Conservation (phyloP, 2,888 invertebrate species). For the Dicyrtomina minuta region DNA sequence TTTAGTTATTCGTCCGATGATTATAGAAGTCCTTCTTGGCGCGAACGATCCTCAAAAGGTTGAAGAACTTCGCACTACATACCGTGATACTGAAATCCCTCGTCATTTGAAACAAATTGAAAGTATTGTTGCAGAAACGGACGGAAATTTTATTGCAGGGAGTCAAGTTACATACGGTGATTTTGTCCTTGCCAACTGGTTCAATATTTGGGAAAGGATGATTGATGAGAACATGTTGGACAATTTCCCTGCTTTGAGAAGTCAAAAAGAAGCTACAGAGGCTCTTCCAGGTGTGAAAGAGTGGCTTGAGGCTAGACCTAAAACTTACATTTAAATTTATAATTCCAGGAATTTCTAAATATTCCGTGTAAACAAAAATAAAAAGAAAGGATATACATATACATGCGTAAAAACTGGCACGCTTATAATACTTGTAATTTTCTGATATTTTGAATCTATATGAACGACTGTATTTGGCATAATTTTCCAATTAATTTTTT, state of each 20-base stretch:
- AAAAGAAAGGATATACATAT: neutral
- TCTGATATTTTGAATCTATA: no score
- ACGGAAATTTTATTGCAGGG: constrained; percentile 10
- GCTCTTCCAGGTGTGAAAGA: neutral
- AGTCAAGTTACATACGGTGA: constrained; percentile 6
- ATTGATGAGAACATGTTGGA: neutral
- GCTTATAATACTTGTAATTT: neutral
- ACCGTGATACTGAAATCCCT: neutral
- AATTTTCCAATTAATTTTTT: no score
- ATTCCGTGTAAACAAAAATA: neutral
- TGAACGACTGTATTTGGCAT: no score
- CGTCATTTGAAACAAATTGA: neutral
- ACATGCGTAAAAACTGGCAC: neutral
- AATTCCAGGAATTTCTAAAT: neutral
- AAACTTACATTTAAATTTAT: constrained; percentile 4
- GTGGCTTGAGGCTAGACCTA: constrained; percentile 1
- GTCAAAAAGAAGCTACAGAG: neutral
- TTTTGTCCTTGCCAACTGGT: neutral
- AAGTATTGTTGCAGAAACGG: neutral
- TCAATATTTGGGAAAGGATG: neutral
- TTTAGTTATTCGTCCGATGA: no score
- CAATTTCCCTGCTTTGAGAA: neutral
- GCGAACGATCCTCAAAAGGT: neutral
- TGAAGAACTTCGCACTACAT: neutral
- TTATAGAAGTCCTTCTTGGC: no score